phyloP scores from a whole-genome alignment of 2,888 invertebrate genomes.

The Lymantria monacha region DNA sequence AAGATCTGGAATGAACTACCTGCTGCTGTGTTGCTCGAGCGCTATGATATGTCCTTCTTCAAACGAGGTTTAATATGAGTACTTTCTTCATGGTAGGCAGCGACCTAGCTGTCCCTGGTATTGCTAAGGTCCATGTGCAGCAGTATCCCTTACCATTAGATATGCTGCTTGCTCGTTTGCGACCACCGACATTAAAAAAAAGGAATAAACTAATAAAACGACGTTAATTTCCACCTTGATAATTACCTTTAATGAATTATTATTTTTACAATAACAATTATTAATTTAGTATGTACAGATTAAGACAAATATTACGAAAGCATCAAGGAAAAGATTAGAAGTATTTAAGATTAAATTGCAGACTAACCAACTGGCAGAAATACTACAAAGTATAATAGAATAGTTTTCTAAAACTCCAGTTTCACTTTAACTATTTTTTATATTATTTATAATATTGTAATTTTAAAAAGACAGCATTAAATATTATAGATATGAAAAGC shows the following conservation, averaged over 20 bases:
- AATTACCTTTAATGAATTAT: constrained; percentile 28
- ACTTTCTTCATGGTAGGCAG: too few relatives aligned
- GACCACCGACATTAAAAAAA: too few relatives aligned
- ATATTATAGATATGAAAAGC: constrained; percentile 39
- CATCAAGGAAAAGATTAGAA: constrained; percentile 40
- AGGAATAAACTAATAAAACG: constrained; percentile 22
- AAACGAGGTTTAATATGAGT: too few relatives aligned
- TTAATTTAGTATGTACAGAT: constrained; percentile 51
- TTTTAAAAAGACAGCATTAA: too few relatives aligned
- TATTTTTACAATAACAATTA: constrained; percentile 38
- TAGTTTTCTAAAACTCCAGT: constrained; percentile 14
- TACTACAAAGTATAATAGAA: constrained; percentile 12
- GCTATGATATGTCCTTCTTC: too few relatives aligned
- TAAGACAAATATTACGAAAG: constrained; percentile 53
- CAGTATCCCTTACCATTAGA: too few relatives aligned
- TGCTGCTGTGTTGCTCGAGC: too few relatives aligned
- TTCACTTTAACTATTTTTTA: not conserved
- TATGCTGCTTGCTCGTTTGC: too few relatives aligned
- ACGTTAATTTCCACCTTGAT: constrained; percentile 17
- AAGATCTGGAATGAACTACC: too few relatives aligned
- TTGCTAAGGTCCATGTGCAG: too few relatives aligned
- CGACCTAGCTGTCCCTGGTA: too few relatives aligned
- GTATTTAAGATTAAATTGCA: constrained; percentile 14
- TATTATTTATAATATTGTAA: too few relatives aligned
- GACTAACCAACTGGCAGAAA: constrained; percentile 11